These are phyloP conservation scores for Pygoscelis antarcticus DNA, from an alignment of 2,113 vertebrate species.

Conservation along the genomic window DNA sequence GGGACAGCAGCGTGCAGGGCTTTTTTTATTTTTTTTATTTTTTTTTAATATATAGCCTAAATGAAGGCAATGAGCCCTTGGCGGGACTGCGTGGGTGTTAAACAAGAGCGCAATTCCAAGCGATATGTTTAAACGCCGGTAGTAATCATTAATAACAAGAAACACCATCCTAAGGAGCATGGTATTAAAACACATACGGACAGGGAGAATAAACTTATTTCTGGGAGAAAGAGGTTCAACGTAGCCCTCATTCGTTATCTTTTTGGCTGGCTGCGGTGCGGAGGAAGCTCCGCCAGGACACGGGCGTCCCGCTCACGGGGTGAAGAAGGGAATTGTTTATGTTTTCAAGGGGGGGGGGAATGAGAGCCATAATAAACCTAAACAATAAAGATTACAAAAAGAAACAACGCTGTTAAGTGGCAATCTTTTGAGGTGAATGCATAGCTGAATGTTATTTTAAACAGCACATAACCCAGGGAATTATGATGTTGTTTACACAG, in stretches of 20 bases:
- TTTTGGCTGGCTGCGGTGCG: rapidly evolving
- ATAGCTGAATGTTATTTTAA: conserved; percentile 60
- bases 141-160: not conserved
- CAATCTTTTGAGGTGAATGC: conserved; percentile 54
- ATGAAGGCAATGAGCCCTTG: not conserved
- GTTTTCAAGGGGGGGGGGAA: not conserved
- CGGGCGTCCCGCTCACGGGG: rapidly evolving
- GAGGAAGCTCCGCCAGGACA: not conserved
- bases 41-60: not conserved
- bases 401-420: conserved; percentile 18
- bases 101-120: not conserved
- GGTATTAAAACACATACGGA: not conserved
- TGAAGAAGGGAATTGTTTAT: not conserved
- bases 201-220: not conserved
- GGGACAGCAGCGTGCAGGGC: not conserved
- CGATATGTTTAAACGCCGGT: rapidly evolving
- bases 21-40: not conserved
- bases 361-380: conserved; percentile 40
- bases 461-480: conserved; percentile 48
- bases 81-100: rapidly evolving
- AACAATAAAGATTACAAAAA: conserved; percentile 61
- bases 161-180: not conserved
- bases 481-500: conserved; percentile 64
- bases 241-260: not conserved
- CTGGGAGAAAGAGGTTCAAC: not conserved